Evolutionary conservation across 2,888 invertebrate species (phyloP), one percentile per base, ranked within the genome.

Genomic region (Poecilus cupreus): DNA sequence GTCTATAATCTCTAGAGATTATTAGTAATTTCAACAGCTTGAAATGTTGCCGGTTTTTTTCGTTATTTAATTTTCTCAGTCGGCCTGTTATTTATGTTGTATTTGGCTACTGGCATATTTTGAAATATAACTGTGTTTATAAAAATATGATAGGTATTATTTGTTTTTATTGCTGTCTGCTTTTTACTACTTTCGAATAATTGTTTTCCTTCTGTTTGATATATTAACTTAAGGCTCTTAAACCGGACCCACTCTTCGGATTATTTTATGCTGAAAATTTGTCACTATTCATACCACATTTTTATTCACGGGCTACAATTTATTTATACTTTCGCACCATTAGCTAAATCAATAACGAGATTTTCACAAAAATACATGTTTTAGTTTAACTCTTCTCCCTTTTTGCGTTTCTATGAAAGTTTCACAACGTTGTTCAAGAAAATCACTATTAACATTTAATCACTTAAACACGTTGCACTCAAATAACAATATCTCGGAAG

Each of bases 11-110:
- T 54, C 32, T 11, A 6, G 22, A 54, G 75, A 72, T 72, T 72
- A 75, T 75, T 75, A 75, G 75, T 75, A 75, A 51, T 75, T 75
- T 75, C 75, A 75, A 54, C 75, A 75, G 75, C 75, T 75, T 37
- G 43, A 75, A 74, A 75, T 43, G 72, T 72, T 72, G 43, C 72
- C 72, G 72, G 39, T 22, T 60, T 72, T 72, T 72, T 72, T 72
- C n/a, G n/a, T 72, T 72, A 46, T 72, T 72, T 72, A 43, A 72
- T 72, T 70, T 72, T 46, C 72, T 72, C 72, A 46, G 43, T 43
- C 72, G 22, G 46, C 46, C 46, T n/a, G 64, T 68, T 68, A 68
- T 68, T 68, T 37, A 68, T 68, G 64, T 68, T 22, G 72, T 72
- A 46, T 72, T 72, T 46, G 43, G 72, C 72, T 72, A 72, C 72